These are phyloP conservation scores for Petroica traversi DNA, from an alignment of 2,113 vertebrate genomes.

Conservation along the genomic window DNA sequence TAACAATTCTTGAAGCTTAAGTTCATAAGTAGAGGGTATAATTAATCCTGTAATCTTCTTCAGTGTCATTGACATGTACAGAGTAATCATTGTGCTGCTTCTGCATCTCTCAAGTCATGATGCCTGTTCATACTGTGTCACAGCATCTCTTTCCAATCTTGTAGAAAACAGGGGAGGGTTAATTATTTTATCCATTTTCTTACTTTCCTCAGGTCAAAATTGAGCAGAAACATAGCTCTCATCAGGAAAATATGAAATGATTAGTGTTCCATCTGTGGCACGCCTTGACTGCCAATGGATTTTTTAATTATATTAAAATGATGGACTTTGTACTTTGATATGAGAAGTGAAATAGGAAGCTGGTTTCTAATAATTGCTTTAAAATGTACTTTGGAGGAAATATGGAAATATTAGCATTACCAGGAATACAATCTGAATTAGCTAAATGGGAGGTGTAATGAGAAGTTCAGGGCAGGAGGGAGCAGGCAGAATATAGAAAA, in stretches of 20 bases:
- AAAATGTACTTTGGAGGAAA: slow-evolving; percentile 60
- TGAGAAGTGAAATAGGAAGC: slow-evolving; percentile 58
- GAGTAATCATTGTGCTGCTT: not conserved
- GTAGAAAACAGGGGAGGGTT: not conserved
- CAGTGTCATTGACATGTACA: not conserved
- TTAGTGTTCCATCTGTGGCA: slow-evolving; percentile 25
- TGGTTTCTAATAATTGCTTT: slow-evolving; percentile 61
- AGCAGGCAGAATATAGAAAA: slow-evolving; percentile 32
- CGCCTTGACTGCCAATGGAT: not conserved
- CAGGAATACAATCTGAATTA: slow-evolving; percentile 61
- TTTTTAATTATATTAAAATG: slow-evolving; percentile 62
- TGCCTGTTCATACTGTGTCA: not conserved
- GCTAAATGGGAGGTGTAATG: slow-evolving; percentile 46
- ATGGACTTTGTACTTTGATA: slow-evolving; percentile 59
- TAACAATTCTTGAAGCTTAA: not conserved
- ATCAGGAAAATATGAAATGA: slow-evolving; percentile 34
- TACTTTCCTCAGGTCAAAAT: not conserved
- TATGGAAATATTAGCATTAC: slow-evolving; percentile 50
- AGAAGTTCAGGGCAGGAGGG: slow-evolving; percentile 16
- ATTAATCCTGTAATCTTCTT: not conserved
- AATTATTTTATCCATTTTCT: slow-evolving; percentile 12
- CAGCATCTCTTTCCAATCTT: not conserved
- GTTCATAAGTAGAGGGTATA: not conserved
- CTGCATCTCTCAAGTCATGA: not conserved
- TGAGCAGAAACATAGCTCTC: slow-evolving; percentile 10